phyloP scores from a whole-genome alignment of 53 echinoderm and acorn worm genomes.

The Temnopleurus reevesii region DNA sequence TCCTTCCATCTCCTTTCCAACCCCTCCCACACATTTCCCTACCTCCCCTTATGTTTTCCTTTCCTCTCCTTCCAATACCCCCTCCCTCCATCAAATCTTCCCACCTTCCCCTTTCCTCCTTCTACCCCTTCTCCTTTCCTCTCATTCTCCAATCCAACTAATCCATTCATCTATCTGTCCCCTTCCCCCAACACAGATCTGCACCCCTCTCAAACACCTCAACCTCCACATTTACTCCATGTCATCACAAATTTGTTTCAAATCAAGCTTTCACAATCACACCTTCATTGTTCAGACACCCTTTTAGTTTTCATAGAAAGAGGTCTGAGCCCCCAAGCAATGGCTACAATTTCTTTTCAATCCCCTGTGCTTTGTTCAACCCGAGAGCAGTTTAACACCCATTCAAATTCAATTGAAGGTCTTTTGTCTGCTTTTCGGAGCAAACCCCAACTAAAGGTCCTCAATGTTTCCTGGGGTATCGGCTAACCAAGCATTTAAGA shows the following conservation, averaged over 20 bases:
- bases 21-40: no score
- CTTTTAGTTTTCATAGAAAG: not conserved
- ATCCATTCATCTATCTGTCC: not conserved
- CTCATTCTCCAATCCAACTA: no score
- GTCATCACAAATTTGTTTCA: constrained; percentile 31
- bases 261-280: not conserved
- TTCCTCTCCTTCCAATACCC: no score
- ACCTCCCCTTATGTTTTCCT: no score
- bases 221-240: constrained; percentile 3
- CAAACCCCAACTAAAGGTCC: no score
- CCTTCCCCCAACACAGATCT: not conserved
- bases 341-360: constrained; percentile 15
- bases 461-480: not conserved
- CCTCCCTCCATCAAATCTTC: no score
- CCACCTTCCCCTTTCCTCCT: no score
- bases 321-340: not conserved
- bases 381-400: constrained; percentile 3
- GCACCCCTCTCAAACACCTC: not conserved
- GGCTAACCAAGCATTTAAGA: constrained; percentile 11
- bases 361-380: not conserved
- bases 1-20: no score
- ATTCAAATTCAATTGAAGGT: not conserved
- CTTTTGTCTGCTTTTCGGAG: not conserved
- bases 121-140: no score
- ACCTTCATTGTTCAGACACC: not conserved